Base-by-base conservation (phyloP, 2,797 vertebrate species). In the Enteromius unitaeniatus region DNA sequence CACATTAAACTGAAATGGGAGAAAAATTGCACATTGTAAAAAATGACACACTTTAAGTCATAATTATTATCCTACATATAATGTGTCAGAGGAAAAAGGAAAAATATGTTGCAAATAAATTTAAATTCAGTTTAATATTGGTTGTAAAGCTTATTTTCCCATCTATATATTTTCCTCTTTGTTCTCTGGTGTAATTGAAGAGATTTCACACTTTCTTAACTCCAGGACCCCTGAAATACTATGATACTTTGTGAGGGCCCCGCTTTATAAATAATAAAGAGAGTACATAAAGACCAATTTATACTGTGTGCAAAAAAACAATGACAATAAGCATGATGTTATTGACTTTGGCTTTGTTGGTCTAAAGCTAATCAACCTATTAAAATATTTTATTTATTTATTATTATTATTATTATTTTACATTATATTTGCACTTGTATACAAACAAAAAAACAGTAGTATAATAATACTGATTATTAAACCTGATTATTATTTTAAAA, bases 71-170 rank as follows among this genome's bases (percentile, higher is more conserved):
- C 73, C 73, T 17, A 58, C 34, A 40, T 76, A 58, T 58, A 40
- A 76, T 76, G 3, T 40, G 21, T 76, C 21, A 60, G 34, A 21
- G n/a, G 15, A 26, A 28, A 64, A 72, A 47, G 14, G 6, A 9
- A 26, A 70, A 74, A 53, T 51, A 55, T 74, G 49, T 74, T 74
- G 72, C 47, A 74, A 74, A 74, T 74, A 53, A 37, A n/a, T 21
- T 21, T 73, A 4, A 47, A 47, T 74, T 37, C 3, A 7, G 19
- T 74, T 21, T 13, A 53, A 74, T 51, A 10, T 53, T 53, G 72
- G 28, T 37, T 55, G 19, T 74, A 53, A 74, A 53, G 28, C 49
- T n/a, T 14, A 4, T 37, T 53, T 47, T 53, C 8, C 28, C 47
- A 53, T 14, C 72, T 37, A 21, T 6, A 53, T 34, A 34, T 53